Base-by-base conservation (phyloP, 2,888 invertebrate genomes). In the Drosophila pseudotakahashii region DNA sequence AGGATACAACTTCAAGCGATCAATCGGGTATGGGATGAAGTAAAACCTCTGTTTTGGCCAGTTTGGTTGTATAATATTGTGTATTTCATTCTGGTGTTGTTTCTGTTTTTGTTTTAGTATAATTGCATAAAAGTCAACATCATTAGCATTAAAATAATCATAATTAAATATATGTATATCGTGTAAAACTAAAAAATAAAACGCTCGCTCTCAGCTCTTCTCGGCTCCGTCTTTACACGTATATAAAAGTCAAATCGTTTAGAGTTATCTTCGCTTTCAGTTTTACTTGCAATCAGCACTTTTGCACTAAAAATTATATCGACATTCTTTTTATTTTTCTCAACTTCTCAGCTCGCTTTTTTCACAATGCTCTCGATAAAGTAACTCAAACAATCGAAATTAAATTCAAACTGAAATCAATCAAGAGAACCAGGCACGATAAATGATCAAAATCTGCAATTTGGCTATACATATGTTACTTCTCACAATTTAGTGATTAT, bases 1-100 rank as follows among this genome's bases (percentile, higher is more conserved):
- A 57, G 48, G 47, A 52, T 14, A 14, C 26, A 34, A 11, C 11
- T 59, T 54, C 19, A 53, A 54, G 16, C 32, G 19, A 55, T 34
- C 32, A 10, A 48, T 7, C 11, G 16, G 32, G 32, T 34, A 9
- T 41, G n/a, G 37, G 44, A 23, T 59, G 26, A 73, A 73, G 64
- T 54, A 62, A 68, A 71, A 59, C 14, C 45, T 60, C 61, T 36
- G 37, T 55, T 71, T 61, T 55, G 69, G 69, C 57, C 57, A 68
- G 52, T 66, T 66, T 67, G 53, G 42, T 64, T 74, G 57, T 69
- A 73, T 73, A 60, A 63, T 74, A 78, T 78, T 73, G 81, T 86
- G 87, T 86, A 86, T 83, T 87, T 84, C 64, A 76, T 75, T 83
- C 81, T 75, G 75, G 81, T 87, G 77, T 81, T 69, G 76, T 73